Percentiles rank a stretch among this genome's conserved stretches.
Conservation (phyloP, 2,113 vertebrate species). For the Elachura formosa region DNA sequence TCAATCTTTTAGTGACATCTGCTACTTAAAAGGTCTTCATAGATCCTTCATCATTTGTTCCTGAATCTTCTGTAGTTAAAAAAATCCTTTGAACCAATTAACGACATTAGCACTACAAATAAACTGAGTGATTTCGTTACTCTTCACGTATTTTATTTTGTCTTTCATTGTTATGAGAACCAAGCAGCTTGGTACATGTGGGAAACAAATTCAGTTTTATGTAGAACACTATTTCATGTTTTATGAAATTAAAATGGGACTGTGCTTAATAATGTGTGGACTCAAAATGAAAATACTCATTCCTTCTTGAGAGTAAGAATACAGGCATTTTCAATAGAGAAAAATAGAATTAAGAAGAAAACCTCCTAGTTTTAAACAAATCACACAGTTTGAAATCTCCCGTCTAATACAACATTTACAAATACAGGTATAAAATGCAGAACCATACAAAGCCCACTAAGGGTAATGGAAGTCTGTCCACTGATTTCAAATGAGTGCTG, state of each 20-base stretch:
- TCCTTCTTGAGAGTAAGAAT: background rate
- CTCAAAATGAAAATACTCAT: background rate
- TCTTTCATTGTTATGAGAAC: background rate
- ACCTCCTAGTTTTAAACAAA: fast-evolving
- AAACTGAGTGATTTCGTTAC: background rate
- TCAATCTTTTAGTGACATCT: background rate
- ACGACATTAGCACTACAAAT: background rate
- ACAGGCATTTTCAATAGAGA: background rate
- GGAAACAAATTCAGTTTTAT: constrained; percentile 35
- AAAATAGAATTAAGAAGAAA: background rate
- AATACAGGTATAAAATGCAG: background rate
- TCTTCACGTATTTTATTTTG: constrained; percentile 17
- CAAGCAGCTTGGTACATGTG: background rate
- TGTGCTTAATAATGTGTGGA: background rate
- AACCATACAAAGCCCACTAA: background rate
- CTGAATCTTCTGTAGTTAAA: background rate
- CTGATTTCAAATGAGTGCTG: background rate
- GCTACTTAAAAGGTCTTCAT: background rate
- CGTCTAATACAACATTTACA: background rate
- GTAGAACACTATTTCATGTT: background rate
- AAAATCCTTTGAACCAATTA: background rate
- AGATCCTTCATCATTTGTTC: background rate
- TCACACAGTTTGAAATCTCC: background rate
- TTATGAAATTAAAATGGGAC: constrained; percentile 31
- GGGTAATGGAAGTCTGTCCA: background rate